These are phyloP conservation scores for Python bivittatus DNA, from an alignment of 2,113 vertebrate species.

Conservation along the genomic window DNA sequence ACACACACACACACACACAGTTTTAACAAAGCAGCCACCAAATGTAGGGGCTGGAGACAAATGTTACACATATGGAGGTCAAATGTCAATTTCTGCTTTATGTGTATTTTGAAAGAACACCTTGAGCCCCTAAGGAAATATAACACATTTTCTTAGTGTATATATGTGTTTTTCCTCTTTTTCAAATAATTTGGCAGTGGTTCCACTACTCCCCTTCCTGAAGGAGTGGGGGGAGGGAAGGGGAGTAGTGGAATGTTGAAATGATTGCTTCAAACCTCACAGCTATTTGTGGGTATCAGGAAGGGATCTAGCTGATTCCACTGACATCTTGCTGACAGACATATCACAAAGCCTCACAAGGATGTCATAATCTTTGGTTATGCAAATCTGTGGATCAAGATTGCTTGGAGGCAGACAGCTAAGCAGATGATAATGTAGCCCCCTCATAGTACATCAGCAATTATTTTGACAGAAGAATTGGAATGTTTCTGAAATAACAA, in stretches of 20 bases:
- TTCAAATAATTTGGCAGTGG: conserved; percentile 58
- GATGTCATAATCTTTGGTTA: conserved; percentile 71
- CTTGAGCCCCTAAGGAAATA: conserved; percentile 22
- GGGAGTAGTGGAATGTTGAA: too few species aligned
- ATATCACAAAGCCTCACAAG: conserved; percentile 57
- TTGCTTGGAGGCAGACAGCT: conserved; percentile 63
- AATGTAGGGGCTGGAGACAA: not conserved
- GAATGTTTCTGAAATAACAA: conserved; percentile 61
- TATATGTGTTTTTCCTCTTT: conserved; percentile 45
- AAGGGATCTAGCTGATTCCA: conserved; percentile 58
- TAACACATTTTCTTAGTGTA: conserved; percentile 37
- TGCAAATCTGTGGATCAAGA: conserved; percentile 67
- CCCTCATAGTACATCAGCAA: conserved; percentile 51
- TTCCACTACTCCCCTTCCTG: not conserved
- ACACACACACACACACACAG: too few species aligned
- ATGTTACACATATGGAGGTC: not conserved
- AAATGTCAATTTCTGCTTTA: not conserved
- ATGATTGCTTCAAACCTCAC: conserved; percentile 56
- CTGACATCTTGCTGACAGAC: conserved; percentile 63
- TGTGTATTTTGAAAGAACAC: conserved; percentile 13
- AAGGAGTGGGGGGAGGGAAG: conserved; percentile 7
- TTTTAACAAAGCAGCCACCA: not conserved
- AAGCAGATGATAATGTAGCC: conserved; percentile 60
- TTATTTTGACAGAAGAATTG: conserved; percentile 66
- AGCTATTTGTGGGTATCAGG: conserved; percentile 62